phyloP scores from a whole-genome alignment of 2,888 invertebrate species.

The Antheraea assamensis region DNA sequence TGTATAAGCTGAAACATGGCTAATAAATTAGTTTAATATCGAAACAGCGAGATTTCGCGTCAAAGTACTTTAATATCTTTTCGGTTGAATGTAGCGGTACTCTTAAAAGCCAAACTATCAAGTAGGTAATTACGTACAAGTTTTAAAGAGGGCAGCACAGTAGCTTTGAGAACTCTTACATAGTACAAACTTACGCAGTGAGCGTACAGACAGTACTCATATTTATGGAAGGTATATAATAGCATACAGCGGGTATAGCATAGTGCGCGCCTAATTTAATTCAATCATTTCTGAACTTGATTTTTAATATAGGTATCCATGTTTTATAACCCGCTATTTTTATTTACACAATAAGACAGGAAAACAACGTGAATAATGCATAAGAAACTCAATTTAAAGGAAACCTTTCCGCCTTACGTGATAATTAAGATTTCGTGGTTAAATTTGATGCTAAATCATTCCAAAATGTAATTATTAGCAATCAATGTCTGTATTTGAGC shows the following conservation, averaged over 20 bases:
- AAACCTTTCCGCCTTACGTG: no score
- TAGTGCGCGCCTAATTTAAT: no score
- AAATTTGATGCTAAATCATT: no score
- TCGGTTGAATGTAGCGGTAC: slow-evolving; percentile 28
- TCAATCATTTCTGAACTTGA: no score
- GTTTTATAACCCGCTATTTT: no score
- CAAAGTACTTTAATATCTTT: slow-evolving; percentile 31
- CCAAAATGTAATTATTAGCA: no score
- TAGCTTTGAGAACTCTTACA: background rate
- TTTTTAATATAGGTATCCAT: no score
- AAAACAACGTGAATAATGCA: no score
- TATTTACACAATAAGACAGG: no score
- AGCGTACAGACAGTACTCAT: background rate
- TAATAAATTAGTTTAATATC: slow-evolving; percentile 6
- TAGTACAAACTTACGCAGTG: slow-evolving; percentile 23
- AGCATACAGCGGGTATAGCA: no score
- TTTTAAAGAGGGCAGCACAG: slow-evolving; percentile 29
- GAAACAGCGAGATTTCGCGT: slow-evolving; percentile 3
- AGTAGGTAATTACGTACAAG: slow-evolving; percentile 33
- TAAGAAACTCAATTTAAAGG: no score
- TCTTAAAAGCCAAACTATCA: slow-evolving; percentile 33
- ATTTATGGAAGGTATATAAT: background rate
- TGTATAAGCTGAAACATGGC: background rate
- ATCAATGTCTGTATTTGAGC: background rate
- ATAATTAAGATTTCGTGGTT: no score